Evolutionary conservation across 2,113 vertebrate species (phyloP).

Genomic region (Cairina moschata): DNA sequence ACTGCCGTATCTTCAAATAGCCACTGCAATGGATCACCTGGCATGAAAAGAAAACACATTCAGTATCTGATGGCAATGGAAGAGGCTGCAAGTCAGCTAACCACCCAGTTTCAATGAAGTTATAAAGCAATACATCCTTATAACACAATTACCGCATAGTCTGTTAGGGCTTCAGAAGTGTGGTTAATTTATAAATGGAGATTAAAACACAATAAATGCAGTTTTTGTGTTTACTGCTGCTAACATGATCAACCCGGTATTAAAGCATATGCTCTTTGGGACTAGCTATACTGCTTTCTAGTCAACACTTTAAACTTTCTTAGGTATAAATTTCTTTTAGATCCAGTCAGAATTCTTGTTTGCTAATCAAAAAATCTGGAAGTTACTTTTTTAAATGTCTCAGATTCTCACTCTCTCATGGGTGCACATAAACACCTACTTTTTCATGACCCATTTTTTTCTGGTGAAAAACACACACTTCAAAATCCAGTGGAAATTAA

Average conservation of each 20-base stretch:
- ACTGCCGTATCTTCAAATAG: slow-evolving; percentile 92
- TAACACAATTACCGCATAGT: rapidly evolving
- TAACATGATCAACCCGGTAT: neutral
- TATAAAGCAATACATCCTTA: neutral
- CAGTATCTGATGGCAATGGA: neutral
- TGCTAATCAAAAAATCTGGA: neutral
- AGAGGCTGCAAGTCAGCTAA: neutral
- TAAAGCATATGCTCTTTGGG: neutral
- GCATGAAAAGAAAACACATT: neutral
- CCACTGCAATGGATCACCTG: slow-evolving; percentile 97
- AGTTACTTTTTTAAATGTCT: neutral
- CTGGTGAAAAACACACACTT: neutral
- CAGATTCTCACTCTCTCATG: neutral
- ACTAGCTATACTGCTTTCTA: neutral
- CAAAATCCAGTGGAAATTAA: neutral
- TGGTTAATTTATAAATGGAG: neutral
- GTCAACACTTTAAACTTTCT: neutral
- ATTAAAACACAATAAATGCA: neutral
- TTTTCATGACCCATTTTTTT: neutral
- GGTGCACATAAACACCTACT: neutral
- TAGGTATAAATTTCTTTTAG: neutral
- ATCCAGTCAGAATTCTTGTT: neutral
- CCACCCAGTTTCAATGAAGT: neutral
- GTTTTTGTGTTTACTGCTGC: neutral
- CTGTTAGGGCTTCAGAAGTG: neutral